Base-by-base conservation (phyloP, 1,140 invertebrate species). In the Habropoda laboriosa region DNA sequence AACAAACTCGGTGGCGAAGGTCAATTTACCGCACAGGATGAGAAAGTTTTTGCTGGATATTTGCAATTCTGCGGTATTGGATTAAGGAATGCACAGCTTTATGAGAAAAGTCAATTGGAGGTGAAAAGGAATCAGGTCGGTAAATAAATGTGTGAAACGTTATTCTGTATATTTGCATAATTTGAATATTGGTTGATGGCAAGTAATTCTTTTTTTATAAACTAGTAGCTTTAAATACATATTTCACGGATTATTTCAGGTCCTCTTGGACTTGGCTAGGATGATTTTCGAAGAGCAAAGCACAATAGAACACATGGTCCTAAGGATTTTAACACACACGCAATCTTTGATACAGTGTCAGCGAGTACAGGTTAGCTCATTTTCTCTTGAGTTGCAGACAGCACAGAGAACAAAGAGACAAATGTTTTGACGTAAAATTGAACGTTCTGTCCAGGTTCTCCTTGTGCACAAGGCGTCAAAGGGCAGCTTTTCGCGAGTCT, bases 221-320 rank as follows among this genome's bases (percentile, higher is more conserved):
- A 6, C 3, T 30, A 16, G 1, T 30, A 27, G 30, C 32, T 21
- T 30, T 18, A 21, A 58, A 58, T 10, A 4, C 6, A 8, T 2
- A 3, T 18, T 10, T 10, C 35, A 21, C 30, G n/a, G 8, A 5
- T 6, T 58, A 61, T 45, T 61, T 24, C 85, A 96, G 96, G 98
- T 99, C 63, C 93, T 99, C 18, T 93, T 99, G 72, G 98, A 99
- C 91, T 93, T 99, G 87, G 98, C 98, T 4, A 94, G 98, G 85
- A 98, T 99, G 96, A 98, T 99, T 86, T 99, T 99, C 91, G 98
- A 99, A 91, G 98, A 99, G 91, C 98, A 99, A 93, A 98, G 97
- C 92, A 99, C 98, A 82, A 98, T 99, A 84, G 98, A 99, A 89
- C 97, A 97, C 90, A 97, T 99, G 94, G 98, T 99, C 79, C 96